A percentile compares a stretch with the other conserved stretches of the same genome.
These are phyloP conservation scores for Neodon shergylaensis DNA, from an alignment of 2,113 vertebrate species.

Conservation along the genomic window DNA sequence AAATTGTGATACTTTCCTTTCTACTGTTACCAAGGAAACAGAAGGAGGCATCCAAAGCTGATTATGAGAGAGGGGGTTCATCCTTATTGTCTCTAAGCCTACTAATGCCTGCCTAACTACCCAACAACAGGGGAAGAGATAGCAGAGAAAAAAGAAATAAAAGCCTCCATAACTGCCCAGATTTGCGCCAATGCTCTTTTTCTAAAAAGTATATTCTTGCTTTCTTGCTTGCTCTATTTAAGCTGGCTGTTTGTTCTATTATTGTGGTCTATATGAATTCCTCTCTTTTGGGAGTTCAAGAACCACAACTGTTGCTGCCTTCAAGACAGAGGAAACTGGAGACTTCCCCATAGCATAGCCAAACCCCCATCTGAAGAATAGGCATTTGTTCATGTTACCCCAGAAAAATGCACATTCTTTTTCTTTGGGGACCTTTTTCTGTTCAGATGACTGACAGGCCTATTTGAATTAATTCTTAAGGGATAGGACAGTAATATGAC, in stretches of 20 bases:
- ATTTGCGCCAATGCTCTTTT: neutral
- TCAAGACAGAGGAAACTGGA: neutral
- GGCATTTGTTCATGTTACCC: neutral
- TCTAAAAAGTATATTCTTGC: neutral
- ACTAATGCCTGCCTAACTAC: neutral
- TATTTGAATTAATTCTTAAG: neutral
- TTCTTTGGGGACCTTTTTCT: neutral
- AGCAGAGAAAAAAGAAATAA: neutral
- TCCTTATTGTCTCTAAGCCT: neutral
- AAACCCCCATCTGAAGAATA: neutral
- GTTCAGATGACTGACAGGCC: neutral
- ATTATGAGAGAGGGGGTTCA: neutral
- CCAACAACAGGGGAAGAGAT: neutral
- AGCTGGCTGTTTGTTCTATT: neutral
- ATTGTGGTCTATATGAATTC: neutral
- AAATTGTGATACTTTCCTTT: neutral
- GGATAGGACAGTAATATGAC: neutral
- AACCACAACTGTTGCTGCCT: neutral
- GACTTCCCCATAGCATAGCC: neutral
- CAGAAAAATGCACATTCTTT: neutral
- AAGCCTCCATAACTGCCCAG: neutral
- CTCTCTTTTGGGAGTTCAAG: neutral
- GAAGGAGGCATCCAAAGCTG: neutral
- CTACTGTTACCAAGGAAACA: constrained; percentile 5
- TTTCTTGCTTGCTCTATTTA: neutral